Base-by-base conservation (phyloP, 1,140 invertebrate species). In the Procambarus clarkii region DNA sequence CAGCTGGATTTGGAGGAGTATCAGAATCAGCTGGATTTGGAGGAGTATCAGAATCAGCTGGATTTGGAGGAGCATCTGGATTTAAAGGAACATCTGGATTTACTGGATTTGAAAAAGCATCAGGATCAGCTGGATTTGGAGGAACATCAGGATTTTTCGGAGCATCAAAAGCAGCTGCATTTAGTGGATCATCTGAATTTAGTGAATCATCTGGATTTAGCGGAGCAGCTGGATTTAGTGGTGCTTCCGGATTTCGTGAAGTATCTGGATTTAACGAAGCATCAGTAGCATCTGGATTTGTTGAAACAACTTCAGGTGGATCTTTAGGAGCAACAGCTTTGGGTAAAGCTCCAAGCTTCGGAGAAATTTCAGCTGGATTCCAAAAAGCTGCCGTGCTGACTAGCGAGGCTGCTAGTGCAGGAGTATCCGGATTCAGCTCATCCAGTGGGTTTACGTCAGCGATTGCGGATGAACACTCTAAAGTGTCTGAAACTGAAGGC, bases 41-140 rank as follows among this genome's bases (percentile, higher is more conserved):
- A 15, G 9, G 21, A 69, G 64, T 2, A 69, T 69, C 21, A 1
- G 64, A 3, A n/a, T 13, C 18, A 69, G 18, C 64, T 76, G 84
- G 84, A 86, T 34, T 46, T 76, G 69, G 64, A 24, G 58, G 71
- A 50, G 84, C 18, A 76, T 54, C n/a, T 54, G 84, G 34, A 34
- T 34, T 34, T 34, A 1, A 1, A 34, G 34, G 34, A 0, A 1
- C 0, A 34, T 34, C 34, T 0, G 34, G 34, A 34, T 34, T 1
- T 0, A 9, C 64, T 69, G 21, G 64, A 21, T 7, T n/a, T 69
- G 64, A 0, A 13, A 3, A 3, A 54, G 2, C 50, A 1, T 8
- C 7, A 54, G 18, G 80, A 54, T 8, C 50, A 54, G 50, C 2
- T 54, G 50, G 50, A 54, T 54, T 46, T 24, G 50, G 50, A 46